phyloP scores from a whole-genome alignment of 2,797 vertebrate species.

The Pseudochromis fuscus region DNA sequence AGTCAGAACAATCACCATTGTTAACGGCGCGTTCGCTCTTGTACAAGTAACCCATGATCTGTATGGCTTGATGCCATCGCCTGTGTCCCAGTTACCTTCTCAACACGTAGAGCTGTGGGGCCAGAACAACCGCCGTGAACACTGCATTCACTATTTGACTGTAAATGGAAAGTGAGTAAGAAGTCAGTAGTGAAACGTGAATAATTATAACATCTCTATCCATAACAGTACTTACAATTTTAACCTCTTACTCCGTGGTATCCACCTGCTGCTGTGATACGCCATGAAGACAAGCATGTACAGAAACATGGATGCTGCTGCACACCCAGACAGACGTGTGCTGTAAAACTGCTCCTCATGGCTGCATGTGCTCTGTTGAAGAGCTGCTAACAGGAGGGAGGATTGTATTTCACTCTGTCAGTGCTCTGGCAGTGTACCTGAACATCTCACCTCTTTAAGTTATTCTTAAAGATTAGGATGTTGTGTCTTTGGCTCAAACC shows the following conservation, averaged over 20 bases:
- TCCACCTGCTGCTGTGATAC: conserved; percentile 83
- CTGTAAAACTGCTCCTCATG: conserved; percentile 10
- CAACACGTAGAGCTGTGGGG: conserved; percentile 83
- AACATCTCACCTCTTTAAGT: too few relatives aligned
- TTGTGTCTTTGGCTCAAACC: not conserved
- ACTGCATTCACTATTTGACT: conserved; percentile 84
- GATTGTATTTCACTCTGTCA: conserved; percentile 62
- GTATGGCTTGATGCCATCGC: conserved; percentile 1
- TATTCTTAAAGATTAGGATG: not conserved
- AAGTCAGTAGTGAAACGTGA: not conserved
- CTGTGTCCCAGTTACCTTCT: conserved; percentile 72
- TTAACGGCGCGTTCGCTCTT: conserved; percentile 9
- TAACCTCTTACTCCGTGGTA: conserved; percentile 77
- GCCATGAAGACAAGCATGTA: conserved; percentile 82
- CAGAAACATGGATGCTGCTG: conserved; percentile 77
- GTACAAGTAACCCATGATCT: conserved; percentile 20
- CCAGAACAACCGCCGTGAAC: conserved; percentile 76
- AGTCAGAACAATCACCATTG: conserved; percentile 13
- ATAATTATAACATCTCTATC: not conserved
- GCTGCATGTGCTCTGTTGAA: conserved; percentile 1
- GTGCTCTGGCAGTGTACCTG: conserved; percentile 10
- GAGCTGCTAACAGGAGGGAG: conserved; percentile 25
- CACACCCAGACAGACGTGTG: conserved; percentile 7
- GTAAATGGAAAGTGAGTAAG: conserved; percentile 42
- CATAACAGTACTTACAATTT: conserved; percentile 80